Evolutionary conservation across 2,888 invertebrate genomes (phyloP).

Genomic region (Furcula furcula): DNA sequence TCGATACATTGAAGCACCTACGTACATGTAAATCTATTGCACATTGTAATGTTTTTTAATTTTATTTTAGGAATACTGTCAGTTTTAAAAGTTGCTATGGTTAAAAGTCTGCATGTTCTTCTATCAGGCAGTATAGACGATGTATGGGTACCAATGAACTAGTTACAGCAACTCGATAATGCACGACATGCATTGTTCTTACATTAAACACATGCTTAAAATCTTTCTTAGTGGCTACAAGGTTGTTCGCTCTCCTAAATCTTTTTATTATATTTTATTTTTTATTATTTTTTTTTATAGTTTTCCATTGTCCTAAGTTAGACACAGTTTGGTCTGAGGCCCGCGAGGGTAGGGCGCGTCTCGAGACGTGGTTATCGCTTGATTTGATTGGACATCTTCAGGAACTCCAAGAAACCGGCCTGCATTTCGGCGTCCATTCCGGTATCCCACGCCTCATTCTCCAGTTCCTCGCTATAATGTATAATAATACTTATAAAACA

Average conservation of each 20-base stretch:
- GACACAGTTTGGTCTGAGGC: conserved; percentile 57
- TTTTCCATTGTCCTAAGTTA: conserved; percentile 54
- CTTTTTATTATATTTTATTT: conserved; percentile 70
- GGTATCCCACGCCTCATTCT: conserved; percentile 76
- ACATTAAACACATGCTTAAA: conserved; percentile 26
- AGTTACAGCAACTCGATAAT: conserved; percentile 14
- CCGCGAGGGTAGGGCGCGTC: conserved; percentile 38
- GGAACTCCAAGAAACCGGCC: conserved; percentile 76
- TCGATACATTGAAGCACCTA: conserved; percentile 48
- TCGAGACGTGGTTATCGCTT: conserved; percentile 68
- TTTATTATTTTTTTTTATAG: conserved; percentile 63
- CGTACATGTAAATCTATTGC: conserved; percentile 35
- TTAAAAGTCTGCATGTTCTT: conserved; percentile 20
- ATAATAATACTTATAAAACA: conserved; percentile 1
- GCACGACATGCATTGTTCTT: conserved; percentile 17
- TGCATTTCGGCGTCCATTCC: conserved; percentile 80
- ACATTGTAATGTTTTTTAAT: conserved; percentile 14
- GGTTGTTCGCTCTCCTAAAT: conserved; percentile 43
- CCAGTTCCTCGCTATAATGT: conserved; percentile 65
- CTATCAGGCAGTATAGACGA: conserved; percentile 4
- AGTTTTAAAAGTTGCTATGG: conserved; percentile 13
- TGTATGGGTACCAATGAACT: conserved; percentile 3
- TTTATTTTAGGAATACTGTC: conserved; percentile 30
- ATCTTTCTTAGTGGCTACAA: conserved; percentile 27
- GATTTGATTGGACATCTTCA: conserved; percentile 78